These are phyloP conservation scores for Drosophila pruinosa DNA, from an alignment of 1,140 invertebrate genomes.

Conservation along the genomic window DNA sequence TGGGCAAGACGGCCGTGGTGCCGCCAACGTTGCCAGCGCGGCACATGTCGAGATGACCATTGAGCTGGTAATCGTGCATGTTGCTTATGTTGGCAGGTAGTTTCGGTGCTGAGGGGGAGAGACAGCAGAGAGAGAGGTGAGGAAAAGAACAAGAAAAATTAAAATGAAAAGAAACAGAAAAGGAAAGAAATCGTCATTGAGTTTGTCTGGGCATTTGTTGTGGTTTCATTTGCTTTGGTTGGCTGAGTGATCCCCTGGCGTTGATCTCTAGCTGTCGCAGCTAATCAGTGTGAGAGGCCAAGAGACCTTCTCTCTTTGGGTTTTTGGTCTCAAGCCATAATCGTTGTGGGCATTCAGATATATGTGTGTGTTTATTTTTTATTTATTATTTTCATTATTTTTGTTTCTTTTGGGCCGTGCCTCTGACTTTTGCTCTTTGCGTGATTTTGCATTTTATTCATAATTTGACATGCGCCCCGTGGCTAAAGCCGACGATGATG, in stretches of 20 bases:
- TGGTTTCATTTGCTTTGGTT: conserved; percentile 42
- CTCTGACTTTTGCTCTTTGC: conserved; percentile 70
- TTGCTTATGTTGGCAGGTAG: conserved; percentile 85
- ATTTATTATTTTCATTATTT: not conserved
- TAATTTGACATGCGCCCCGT: conserved; percentile 82
- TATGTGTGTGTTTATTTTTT: conserved; percentile 7
- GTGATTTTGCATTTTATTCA: conserved; percentile 81
- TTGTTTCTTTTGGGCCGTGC: conserved; percentile 31
- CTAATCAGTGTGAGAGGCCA: conserved; percentile 75
- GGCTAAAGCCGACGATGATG: conserved; percentile 82
- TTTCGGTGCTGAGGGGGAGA: conserved; percentile 85
- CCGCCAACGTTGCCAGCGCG: conserved; percentile 49
- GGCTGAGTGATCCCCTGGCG: conserved; percentile 61
- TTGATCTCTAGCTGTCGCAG: conserved; percentile 81
- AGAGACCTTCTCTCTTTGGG: conserved; percentile 32
- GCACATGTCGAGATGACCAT: conserved; percentile 79
- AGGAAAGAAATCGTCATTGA: conserved; percentile 33
- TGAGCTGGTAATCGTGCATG: conserved; percentile 82
- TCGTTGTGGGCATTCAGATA: conserved; percentile 16
- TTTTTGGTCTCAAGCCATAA: conserved; percentile 7
- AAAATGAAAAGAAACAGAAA: conserved; percentile 10
- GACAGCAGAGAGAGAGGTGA: conserved; percentile 5
- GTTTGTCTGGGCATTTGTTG: conserved; percentile 41
- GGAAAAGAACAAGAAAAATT: conserved; percentile 1
- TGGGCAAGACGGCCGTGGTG: conserved; percentile 38